phyloP scores from a whole-genome alignment of 2,113 vertebrate species.

The Penelope pileata region DNA sequence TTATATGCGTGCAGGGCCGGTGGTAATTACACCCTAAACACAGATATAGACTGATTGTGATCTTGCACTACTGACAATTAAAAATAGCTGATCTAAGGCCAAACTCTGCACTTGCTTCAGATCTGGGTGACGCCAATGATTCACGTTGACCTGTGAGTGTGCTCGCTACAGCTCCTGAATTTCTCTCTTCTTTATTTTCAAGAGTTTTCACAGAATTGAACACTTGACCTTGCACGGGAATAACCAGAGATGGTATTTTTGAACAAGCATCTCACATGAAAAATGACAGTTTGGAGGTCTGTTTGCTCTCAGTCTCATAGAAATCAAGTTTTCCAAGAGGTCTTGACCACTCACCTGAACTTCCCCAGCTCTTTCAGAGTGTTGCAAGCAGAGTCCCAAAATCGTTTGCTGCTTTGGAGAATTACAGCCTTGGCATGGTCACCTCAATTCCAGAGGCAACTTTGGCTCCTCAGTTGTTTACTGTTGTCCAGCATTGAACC shows the following conservation, averaged over 20 bases:
- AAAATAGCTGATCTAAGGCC: conserved; percentile 24
- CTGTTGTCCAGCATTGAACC: background rate
- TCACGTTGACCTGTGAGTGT: background rate
- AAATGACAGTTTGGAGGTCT: background rate
- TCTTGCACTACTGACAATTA: conserved; percentile 15
- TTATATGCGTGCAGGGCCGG: conserved; percentile 41
- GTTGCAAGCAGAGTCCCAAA: background rate
- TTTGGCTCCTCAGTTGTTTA: conserved; percentile 7
- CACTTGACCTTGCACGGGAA: accelerated
- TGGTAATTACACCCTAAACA: conserved; percentile 52
- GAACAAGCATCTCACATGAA: background rate
- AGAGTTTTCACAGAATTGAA: background rate
- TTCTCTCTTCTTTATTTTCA: background rate
- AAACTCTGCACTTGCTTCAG: background rate
- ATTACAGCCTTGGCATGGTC: background rate
- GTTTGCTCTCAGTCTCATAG: background rate
- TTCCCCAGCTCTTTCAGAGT: background rate
- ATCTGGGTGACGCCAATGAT: background rate
- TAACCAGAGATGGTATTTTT: background rate
- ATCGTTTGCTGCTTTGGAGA: background rate
- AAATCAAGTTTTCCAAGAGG: background rate
- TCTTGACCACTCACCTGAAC: background rate
- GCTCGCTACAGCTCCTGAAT: background rate
- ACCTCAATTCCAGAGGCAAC: conserved; percentile 30
- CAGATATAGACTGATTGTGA: conserved; percentile 58